Evolutionary conservation across 2,797 vertebrate species (phyloP), one percentile per base, ranked within the genome.

Genomic region (Brotula barbata): DNA sequence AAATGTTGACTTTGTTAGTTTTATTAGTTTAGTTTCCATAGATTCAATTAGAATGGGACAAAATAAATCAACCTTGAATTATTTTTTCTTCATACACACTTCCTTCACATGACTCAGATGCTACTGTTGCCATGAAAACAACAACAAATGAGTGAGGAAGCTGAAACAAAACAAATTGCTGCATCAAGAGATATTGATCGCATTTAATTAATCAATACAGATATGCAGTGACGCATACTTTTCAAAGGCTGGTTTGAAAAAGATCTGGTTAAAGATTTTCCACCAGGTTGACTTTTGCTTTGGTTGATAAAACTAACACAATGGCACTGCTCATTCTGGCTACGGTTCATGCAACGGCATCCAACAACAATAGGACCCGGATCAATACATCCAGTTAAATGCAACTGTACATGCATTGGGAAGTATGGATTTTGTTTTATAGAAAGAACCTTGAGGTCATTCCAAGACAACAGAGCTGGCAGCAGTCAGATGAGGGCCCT

Each of bases 381-480:
- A 85, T 89, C 84, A 65, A 89, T 89, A 86, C 45, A 60, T 68
- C 40, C 69, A 84, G 68, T 87, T 63, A 85, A 81, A 82, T 74
- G 34, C 68, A 69, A 63, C 60, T 13, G 55, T 61, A 76, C 61
- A 53, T 58, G 51, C 72, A 76, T 88, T 58, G 69, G 57, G 48
- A 50, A 25, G 42, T 75, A 77, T 77, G 50, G 71, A 77, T 77
- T 75, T 83, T 40, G 64, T 50, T 68, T 83, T 67, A 81, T 58
- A 48, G 58, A 39, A 41, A 47, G 22, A 65, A 83, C 79, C 74
- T 80, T 31, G 51, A 84, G 83, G 81, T 87, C 72, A 68, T 15
- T 22, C 9, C 17, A 22, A 73, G 59, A 73, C 63, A 67, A 72
- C 59, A 52, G 70, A 36, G 48, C 60, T 61, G 19, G 5, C 19